Evolutionary conservation across 1,140 invertebrate species (phyloP), one percentile per base, ranked within the genome.

Genomic region (Zaprionus nigranus): DNA sequence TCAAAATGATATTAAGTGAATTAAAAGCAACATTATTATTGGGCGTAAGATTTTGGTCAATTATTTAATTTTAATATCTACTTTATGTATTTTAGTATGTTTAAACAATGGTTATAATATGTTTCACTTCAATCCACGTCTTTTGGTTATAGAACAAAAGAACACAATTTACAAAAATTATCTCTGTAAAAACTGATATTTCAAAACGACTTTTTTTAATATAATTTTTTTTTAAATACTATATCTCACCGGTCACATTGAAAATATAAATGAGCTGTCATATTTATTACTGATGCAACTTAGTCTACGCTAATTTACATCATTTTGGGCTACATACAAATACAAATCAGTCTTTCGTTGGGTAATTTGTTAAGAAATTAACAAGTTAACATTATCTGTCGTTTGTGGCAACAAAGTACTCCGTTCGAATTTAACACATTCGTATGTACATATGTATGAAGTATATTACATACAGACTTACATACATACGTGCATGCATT

Each of bases 231-330:
- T 22, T 36, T 38, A 49, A 74, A 58, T 63, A 62, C 58, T 54
- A 64, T n/a, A 46, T 60, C 5, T 17, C 43, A 60, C 61, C 54
- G 73, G 67, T 65, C 67, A 71, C 73, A 75, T 60, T 71, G 61
- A 20, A 15, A 54, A 34, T 20, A 34, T 5, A 3, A 64, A 64
- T 71, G 60, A 75, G 28, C 36, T 71, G 73, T 71, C 73, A 75
- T 61, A 60, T 63, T 53, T 20, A 40, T 38, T 20, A 58, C 43
- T 62, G 61, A 58, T 71, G 46, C 68, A 70, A 65, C 20, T 75
- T 28, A 13, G 36, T 20, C 13, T 15, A 30, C 26, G n/a, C 12
- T 15, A 64, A 49, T 64, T 54, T 64, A 53, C 24, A 24, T 22
- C 20, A 24, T 24, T 53, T 63, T 59, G 6, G 36, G 15, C 6